phyloP scores from a whole-genome alignment of 2,113 vertebrate species.

The Eudyptes chrysolophus region DNA sequence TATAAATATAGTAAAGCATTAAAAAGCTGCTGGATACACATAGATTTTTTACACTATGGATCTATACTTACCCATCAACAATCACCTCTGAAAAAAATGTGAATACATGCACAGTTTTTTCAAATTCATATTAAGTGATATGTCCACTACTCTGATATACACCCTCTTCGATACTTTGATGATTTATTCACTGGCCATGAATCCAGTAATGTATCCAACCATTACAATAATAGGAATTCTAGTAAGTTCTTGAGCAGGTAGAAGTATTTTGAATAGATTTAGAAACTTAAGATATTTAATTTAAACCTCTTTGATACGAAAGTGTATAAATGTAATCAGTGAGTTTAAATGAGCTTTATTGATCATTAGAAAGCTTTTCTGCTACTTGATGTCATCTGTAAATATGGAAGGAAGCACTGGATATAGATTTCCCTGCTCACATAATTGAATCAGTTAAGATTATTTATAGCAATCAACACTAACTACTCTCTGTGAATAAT shows the following conservation, averaged over 20 bases:
- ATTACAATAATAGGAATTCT: not conserved
- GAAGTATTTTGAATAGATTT: not conserved
- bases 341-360: slow-evolving; percentile 31
- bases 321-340: not conserved
- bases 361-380: slow-evolving; percentile 22
- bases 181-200: not conserved
- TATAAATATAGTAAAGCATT: not conserved
- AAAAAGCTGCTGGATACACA: rapidly evolving
- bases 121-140: not conserved
- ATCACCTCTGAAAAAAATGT: not conserved
- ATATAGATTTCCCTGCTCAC: not conserved
- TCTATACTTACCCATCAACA: not conserved
- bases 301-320: not conserved
- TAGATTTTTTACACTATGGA: not conserved
- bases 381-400: not conserved
- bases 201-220: not conserved
- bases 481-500: not conserved
- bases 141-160: not conserved
- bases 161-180: not conserved
- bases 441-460: slow-evolving; percentile 3
- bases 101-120: not conserved
- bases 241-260: not conserved
- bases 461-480: slow-evolving; percentile 9
- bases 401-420: slow-evolving; percentile 12
- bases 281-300: not conserved